These are phyloP conservation scores for Boulengeromyrus knoepffleri DNA, from an alignment of 2,113 vertebrate genomes.

Conservation along the genomic window DNA sequence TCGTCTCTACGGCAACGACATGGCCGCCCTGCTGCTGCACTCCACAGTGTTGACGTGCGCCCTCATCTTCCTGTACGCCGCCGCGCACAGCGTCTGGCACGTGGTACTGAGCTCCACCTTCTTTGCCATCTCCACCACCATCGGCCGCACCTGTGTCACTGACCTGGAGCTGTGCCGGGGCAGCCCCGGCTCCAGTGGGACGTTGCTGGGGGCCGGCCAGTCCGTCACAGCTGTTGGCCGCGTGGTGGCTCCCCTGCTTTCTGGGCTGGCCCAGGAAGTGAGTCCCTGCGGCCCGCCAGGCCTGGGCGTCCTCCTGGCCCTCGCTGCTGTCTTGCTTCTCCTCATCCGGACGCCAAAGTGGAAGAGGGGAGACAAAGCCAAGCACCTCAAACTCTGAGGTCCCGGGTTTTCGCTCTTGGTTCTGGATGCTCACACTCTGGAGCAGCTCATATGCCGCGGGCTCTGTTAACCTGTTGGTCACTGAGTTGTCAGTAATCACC, in stretches of 20 bases:
- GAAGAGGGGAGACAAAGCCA: conserved; percentile 33
- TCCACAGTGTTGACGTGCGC: conserved; percentile 70
- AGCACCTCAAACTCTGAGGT: conserved; percentile 34
- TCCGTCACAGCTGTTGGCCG: conserved; percentile 85
- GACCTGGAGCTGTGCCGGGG: conserved; percentile 79
- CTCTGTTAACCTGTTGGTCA: background rate
- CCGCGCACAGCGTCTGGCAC: conserved; percentile 58
- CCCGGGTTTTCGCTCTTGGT: background rate
- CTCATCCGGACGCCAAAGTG: conserved; percentile 56
- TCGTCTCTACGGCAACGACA: conserved; percentile 66
- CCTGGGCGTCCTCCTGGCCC: conserved; percentile 70
- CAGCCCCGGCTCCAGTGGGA: conserved; percentile 71
- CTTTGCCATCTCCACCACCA: conserved; percentile 79
- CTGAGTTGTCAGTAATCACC: background rate
- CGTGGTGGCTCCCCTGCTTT: conserved; percentile 76
- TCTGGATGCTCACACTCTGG: background rate
- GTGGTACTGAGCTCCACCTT: conserved; percentile 75
- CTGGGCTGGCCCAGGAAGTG: conserved; percentile 83
- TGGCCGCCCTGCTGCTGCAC: conserved; percentile 71
- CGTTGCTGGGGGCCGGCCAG: conserved; percentile 81
- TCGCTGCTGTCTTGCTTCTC: conserved; percentile 71
- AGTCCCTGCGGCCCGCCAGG: conserved; percentile 83
- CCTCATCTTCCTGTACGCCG: conserved; percentile 68
- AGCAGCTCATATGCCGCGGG: background rate
- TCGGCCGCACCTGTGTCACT: conserved; percentile 81